phyloP scores from a whole-genome alignment of 2,113 vertebrate genomes.

The Anser cygnoides region DNA sequence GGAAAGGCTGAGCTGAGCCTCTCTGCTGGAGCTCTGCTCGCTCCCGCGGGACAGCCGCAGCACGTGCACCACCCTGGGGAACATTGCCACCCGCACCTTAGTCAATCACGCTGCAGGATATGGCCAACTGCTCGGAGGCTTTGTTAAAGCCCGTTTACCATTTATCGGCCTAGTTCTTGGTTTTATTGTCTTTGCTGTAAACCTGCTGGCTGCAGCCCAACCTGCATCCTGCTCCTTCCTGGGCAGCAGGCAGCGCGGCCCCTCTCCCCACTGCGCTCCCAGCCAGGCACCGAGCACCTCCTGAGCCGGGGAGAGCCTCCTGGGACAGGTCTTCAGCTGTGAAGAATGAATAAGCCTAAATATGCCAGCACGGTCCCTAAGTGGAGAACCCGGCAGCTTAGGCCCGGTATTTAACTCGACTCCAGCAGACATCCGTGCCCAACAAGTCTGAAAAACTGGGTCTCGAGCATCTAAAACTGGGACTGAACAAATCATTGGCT shows the following conservation, averaged over 20 bases:
- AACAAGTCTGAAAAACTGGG: not conserved
- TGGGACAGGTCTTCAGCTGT: not conserved
- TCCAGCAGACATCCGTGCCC: not conserved
- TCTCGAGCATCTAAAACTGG: not conserved
- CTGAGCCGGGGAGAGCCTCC: not conserved
- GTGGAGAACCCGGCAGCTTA: not conserved
- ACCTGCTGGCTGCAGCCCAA: not conserved
- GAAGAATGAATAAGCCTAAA: not conserved
- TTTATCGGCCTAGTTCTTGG: not conserved
- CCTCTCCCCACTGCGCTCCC: not conserved
- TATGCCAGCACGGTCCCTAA: not conserved
- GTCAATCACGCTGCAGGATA: not conserved
- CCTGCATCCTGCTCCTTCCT: not conserved
- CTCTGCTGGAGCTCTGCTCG: not conserved
- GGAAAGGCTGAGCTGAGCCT: not conserved
- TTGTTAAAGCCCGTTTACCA: not conserved
- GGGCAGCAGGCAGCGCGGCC: not conserved
- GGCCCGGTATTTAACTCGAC: not conserved
- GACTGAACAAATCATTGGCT: not conserved
- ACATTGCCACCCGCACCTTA: not conserved
- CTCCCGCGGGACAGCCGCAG: not conserved
- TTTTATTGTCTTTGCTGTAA: conserved; percentile 1
- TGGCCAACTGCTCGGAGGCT: not conserved
- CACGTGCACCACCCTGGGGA: not conserved
- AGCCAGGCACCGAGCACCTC: not conserved